Evolutionary conservation across 2,113 vertebrate species (phyloP).

Genomic region (Accipiter virgatus): DNA sequence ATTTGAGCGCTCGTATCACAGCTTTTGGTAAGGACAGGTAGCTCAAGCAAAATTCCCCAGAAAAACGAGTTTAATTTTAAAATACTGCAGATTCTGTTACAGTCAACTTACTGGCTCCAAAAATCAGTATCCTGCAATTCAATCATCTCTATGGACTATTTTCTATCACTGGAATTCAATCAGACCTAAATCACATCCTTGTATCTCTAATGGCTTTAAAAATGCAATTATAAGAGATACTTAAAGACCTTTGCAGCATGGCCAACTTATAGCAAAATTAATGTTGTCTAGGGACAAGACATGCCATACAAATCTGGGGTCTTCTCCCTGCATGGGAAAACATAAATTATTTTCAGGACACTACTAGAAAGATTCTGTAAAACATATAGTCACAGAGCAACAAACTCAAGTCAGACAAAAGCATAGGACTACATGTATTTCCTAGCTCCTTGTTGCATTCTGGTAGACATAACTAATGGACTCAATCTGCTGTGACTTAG

Average conservation of each 20-base stretch:
- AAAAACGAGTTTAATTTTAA: background rate
- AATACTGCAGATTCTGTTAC: background rate
- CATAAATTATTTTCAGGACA: background rate
- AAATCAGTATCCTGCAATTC: background rate
- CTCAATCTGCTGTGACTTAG: background rate
- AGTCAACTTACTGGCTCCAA: background rate
- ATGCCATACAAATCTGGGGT: background rate
- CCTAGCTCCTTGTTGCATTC: background rate
- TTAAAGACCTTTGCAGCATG: background rate
- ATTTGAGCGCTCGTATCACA: background rate
- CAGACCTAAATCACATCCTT: background rate
- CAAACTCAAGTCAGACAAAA: background rate
- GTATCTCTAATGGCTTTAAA: background rate
- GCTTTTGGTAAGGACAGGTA: background rate
- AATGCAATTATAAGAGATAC: background rate
- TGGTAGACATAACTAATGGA: background rate
- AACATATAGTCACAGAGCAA: background rate
- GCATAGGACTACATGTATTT: background rate
- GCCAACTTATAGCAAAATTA: background rate
- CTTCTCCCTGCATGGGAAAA: background rate
- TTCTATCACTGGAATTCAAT: background rate
- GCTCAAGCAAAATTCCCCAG: background rate
- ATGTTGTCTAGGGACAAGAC: background rate
- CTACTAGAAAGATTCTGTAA: background rate
- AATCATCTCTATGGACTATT: background rate